phyloP scores from a whole-genome alignment of 2,797 vertebrate species.

The Aplochiton taeniatus region DNA sequence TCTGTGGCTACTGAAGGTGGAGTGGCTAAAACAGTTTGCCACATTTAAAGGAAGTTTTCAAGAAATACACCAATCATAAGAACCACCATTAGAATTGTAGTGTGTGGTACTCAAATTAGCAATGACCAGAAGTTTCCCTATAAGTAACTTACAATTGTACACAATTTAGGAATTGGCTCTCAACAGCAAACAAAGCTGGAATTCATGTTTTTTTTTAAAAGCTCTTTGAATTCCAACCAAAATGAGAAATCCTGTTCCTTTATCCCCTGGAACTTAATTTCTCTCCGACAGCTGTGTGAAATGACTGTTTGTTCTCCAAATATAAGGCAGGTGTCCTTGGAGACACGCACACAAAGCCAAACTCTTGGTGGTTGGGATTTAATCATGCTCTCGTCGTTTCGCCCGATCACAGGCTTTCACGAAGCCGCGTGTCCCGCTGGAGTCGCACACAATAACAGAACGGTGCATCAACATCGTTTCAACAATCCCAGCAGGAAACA shows the following conservation, averaged over 20 bases:
- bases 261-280: slow-evolving; percentile 52
- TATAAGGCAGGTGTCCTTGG: slow-evolving; percentile 60
- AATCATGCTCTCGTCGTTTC: slow-evolving; percentile 42
- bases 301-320: slow-evolving; percentile 52
- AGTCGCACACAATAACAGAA: slow-evolving; percentile 35
- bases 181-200: slow-evolving; percentile 43
- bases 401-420: slow-evolving; percentile 26
- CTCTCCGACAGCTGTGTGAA: slow-evolving; percentile 52
- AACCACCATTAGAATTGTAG: neutral
- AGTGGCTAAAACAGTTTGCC: no score
- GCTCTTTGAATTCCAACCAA: slow-evolving; percentile 36
- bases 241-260: slow-evolving; percentile 40
- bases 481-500: slow-evolving; percentile 38
- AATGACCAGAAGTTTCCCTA: slow-evolving; percentile 15
- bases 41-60: neutral
- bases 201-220: slow-evolving; percentile 44
- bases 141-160: slow-evolving; percentile 5
- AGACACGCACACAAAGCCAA: slow-evolving; percentile 55
- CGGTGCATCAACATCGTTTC: slow-evolving; percentile 22
- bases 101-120: slow-evolving; percentile 19
- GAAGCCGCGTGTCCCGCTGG: slow-evolving; percentile 18
- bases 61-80: neutral
- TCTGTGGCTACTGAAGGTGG: no score
- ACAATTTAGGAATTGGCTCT: slow-evolving; percentile 11
- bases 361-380: slow-evolving; percentile 42